Evolutionary conservation across 2,797 vertebrate genomes (phyloP).

Genomic region (Todus mexicanus): DNA sequence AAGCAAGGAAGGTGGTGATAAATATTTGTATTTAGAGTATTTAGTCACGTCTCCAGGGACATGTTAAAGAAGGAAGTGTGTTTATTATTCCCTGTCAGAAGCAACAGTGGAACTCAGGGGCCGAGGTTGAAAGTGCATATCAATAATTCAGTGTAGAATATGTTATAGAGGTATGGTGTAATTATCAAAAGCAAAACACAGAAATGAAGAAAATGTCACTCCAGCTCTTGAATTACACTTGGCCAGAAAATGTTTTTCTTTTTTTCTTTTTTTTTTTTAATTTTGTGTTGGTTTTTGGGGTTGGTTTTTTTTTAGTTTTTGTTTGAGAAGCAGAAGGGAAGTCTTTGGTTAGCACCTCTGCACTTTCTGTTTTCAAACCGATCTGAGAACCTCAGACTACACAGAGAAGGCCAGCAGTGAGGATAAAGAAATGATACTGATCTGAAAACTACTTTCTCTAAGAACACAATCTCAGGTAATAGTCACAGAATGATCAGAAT

Average conservation of each 20-base stretch:
- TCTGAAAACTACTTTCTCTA: neutral
- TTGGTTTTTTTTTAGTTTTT: neutral
- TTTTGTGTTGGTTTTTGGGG: no score
- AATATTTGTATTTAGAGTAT: slow-evolving; percentile 9
- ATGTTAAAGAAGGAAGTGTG: neutral
- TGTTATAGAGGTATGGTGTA: neutral
- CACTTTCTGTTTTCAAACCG: neutral
- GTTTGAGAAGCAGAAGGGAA: neutral
- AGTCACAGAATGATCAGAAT: neutral
- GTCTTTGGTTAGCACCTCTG: neutral
- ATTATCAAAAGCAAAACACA: slow-evolving; percentile 56
- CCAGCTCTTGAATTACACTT: neutral
- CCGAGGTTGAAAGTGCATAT: slow-evolving; percentile 50
- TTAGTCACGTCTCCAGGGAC: slow-evolving; percentile 4
- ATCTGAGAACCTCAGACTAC: neutral
- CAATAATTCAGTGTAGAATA: slow-evolving; percentile 21
- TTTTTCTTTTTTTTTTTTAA: neutral
- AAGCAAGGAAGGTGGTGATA: neutral
- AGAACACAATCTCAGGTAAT: neutral
- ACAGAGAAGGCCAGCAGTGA: neutral
- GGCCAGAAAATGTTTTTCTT: neutral
- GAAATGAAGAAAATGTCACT: neutral
- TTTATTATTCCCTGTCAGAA: neutral
- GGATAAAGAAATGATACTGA: neutral
- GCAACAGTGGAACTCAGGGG: neutral